Evolutionary conservation across 1,140 invertebrate genomes (phyloP).

Genomic region (Coelopa frigida): DNA sequence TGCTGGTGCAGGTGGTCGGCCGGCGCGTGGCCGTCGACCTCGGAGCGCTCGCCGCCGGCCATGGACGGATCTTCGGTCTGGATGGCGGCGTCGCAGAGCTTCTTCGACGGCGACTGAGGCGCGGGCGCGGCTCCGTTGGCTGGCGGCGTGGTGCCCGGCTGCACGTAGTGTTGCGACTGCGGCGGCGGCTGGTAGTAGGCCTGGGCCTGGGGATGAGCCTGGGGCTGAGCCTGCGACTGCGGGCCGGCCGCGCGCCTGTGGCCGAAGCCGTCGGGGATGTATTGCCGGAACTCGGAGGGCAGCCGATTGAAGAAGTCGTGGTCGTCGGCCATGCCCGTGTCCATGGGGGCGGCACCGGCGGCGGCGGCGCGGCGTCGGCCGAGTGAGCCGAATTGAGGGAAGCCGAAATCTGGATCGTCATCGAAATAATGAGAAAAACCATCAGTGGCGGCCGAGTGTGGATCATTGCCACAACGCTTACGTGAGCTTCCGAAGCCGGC

Average conservation of each 20-base stretch:
- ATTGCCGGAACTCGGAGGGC: constrained; percentile 53
- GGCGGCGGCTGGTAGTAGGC: too few relatives aligned
- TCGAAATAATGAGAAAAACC: constrained; percentile 36
- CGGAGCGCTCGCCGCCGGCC: constrained; percentile 23
- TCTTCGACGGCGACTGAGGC: constrained; percentile 31
- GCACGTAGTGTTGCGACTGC: constrained; percentile 26
- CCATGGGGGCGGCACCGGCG: constrained; percentile 18
- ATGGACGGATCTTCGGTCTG: constrained; percentile 43
- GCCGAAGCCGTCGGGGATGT: constrained; percentile 51
- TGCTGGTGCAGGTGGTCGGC: constrained; percentile 55
- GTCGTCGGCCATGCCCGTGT: constrained; percentile 28
- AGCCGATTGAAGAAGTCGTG: constrained; percentile 53
- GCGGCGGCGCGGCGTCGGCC: constrained; percentile 34
- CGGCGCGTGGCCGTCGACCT: constrained; percentile 26
- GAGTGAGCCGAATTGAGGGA: constrained; percentile 38
- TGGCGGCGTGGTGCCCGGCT: constrained; percentile 14
- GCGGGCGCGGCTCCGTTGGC: constrained; percentile 10
- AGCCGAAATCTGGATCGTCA: constrained; percentile 44
- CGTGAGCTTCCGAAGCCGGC: constrained; percentile 48
- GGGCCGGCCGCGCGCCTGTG: constrained; percentile 41
- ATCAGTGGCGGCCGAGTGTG: constrained; percentile 28
- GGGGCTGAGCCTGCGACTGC: neutral
- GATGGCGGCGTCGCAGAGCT: constrained; percentile 44
- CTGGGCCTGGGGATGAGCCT: constrained; percentile 33
- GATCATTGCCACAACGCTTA: constrained; percentile 34